Evolutionary conservation across 2,797 vertebrate genomes (phyloP).

Genomic region (Amblyraja radiata): DNA sequence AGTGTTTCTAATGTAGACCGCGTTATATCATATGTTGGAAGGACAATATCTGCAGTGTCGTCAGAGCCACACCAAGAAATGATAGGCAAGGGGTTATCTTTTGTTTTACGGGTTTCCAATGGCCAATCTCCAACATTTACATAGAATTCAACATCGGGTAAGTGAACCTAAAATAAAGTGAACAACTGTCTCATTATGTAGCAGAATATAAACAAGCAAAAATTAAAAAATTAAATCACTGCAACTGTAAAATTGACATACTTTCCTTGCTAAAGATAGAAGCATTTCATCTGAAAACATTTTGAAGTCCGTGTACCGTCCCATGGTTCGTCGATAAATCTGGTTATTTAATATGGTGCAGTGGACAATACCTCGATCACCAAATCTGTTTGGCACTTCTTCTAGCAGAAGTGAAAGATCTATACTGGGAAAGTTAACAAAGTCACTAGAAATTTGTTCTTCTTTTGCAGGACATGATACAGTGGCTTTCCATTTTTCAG

Average conservation of each 20-base stretch:
- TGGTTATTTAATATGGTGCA: constrained; percentile 73
- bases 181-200: neutral
- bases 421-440: constrained; percentile 68
- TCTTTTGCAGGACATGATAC: constrained; percentile 72
- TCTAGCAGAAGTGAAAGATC: constrained; percentile 68
- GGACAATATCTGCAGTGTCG: constrained; percentile 76
- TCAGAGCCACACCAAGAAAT: constrained; percentile 87
- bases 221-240: neutral
- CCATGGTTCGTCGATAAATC: constrained; percentile 72
- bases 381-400: constrained; percentile 72
- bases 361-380: constrained; percentile 75
- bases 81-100: constrained; percentile 68
- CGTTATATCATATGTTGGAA: constrained; percentile 85
- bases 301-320: constrained; percentile 91
- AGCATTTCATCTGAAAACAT: constrained; percentile 94
- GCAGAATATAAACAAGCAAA: neutral
- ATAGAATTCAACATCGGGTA: constrained; percentile 84
- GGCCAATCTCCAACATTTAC: constrained; percentile 93
- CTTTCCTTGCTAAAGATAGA: constrained; percentile 80
- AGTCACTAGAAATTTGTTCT: constrained; percentile 71
- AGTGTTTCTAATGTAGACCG: constrained; percentile 84
- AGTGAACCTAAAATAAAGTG: constrained; percentile 58
- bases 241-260: constrained; percentile 43
- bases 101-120: constrained; percentile 64
- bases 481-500: constrained; percentile 61